A percentile compares a stretch with the other conserved stretches of the same genome.
Evolutionary conservation across 2,888 invertebrate genomes (phyloP).

Genomic region (Ganaspis brasiliensis): DNA sequence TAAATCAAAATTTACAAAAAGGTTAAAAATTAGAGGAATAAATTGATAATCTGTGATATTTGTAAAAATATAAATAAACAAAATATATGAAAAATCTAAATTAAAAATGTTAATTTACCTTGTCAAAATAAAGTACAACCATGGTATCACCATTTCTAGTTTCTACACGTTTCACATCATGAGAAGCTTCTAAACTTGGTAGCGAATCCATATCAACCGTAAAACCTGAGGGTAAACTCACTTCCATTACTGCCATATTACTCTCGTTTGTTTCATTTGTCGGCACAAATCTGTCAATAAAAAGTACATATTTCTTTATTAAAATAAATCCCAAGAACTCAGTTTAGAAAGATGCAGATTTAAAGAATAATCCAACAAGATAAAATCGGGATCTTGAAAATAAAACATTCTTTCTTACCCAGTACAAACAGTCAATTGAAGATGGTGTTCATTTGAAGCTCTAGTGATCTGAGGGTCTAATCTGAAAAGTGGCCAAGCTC

Average conservation of each 20-base stretch:
- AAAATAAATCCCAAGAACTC: constrained; percentile 40
- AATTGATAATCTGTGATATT: too few species aligned
- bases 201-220: constrained; percentile 89
- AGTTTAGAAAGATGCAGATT: too few species aligned
- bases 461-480: constrained; percentile 93
- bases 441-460: constrained; percentile 88
- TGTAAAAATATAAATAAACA: not conserved
- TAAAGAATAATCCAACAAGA: too few species aligned
- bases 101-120: constrained; percentile 72
- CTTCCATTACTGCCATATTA: constrained; percentile 95
- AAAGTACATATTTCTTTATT: too few species aligned
- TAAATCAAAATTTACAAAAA: not conserved
- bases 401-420: constrained; percentile 80
- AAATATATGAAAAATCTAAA: too few species aligned
- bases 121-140: constrained; percentile 88
- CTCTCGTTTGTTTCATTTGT: constrained; percentile 86
- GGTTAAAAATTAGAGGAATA: too few species aligned
- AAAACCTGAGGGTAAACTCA: constrained; percentile 95
- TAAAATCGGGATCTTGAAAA: constrained; percentile 13
- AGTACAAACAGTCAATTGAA: constrained; percentile 91
- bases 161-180: constrained; percentile 86
- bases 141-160: constrained; percentile 85
- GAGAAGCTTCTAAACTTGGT: constrained; percentile 83
- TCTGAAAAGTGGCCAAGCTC: constrained; percentile 92
- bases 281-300: constrained; percentile 83